Conservation (phyloP, 2,797 vertebrate species). For the Bucorvus abyssinicus region DNA sequence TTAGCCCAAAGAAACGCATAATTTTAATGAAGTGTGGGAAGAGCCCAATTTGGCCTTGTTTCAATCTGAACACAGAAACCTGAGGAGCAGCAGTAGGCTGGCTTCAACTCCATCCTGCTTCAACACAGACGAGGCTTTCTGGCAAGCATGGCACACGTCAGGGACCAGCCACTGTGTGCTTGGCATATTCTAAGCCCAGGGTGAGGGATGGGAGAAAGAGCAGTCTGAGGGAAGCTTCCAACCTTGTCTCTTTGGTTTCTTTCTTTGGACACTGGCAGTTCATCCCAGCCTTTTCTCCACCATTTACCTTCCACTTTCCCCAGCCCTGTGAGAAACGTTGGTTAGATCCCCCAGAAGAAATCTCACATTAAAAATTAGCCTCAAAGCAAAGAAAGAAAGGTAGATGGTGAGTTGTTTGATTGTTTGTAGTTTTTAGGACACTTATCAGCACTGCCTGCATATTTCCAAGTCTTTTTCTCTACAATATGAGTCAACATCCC, state of each 20-base stretch:
- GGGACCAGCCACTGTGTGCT: accelerated
- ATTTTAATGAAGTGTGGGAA: background rate
- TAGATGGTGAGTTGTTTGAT: background rate
- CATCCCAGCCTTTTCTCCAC: background rate
- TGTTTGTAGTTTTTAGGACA: background rate
- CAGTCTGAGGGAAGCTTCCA: background rate
- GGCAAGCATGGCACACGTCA: background rate
- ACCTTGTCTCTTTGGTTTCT: background rate
- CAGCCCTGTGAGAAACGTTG: background rate
- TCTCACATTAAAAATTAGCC: background rate
- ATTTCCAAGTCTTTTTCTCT: background rate
- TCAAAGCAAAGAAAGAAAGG: background rate
- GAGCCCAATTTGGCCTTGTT: background rate
- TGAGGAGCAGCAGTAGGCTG: background rate
- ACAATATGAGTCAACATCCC: accelerated
- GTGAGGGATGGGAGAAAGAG: background rate
- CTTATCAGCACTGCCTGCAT: background rate
- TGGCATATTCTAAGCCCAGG: background rate
- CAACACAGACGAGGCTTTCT: background rate
- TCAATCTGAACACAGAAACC: background rate
- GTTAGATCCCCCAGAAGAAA: background rate
- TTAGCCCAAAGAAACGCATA: background rate
- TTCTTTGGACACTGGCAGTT: background rate
- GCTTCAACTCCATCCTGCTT: background rate
- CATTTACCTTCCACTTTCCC: background rate